phyloP scores from a whole-genome alignment of 2,797 vertebrate species.

The Natrix natrix region DNA sequence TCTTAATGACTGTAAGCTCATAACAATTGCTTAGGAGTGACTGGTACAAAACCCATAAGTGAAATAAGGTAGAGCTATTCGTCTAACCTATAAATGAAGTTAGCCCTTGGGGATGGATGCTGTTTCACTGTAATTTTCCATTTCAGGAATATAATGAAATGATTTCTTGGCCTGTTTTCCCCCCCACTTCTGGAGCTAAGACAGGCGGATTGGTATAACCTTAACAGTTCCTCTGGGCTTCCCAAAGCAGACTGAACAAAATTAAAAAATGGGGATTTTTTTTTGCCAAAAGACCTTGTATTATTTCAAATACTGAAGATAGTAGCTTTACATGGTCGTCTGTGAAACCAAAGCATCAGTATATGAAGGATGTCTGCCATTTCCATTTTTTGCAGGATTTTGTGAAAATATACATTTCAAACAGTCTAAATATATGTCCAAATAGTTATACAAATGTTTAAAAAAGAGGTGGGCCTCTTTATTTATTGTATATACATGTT shows the following conservation, averaged over 20 bases:
- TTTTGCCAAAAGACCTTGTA: background rate
- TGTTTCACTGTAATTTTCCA: constrained; percentile 58
- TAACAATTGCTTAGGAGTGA: constrained; percentile 17
- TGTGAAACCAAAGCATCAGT: background rate
- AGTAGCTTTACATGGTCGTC: background rate
- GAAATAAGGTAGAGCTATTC: constrained; percentile 48
- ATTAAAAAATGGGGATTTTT: background rate
- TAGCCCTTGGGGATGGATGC: constrained; percentile 55
- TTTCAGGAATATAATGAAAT: constrained; percentile 65
- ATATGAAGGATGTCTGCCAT: background rate
- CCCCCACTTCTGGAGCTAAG: constrained; percentile 48
- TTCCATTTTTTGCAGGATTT: background rate
- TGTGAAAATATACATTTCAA: background rate
- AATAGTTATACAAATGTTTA: background rate
- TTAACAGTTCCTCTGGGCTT: background rate
- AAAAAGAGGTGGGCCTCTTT: background rate
- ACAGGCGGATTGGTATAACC: background rate
- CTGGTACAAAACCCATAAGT: constrained; percentile 33
- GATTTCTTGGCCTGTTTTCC: constrained; percentile 51
- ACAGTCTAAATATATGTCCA: background rate
- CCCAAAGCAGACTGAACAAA: background rate
- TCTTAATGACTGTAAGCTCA: constrained; percentile 29
- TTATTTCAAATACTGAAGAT: background rate
- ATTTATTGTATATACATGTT: background rate
- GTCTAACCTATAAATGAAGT: constrained; percentile 56